Evolutionary conservation across 2,797 vertebrate genomes (phyloP), one percentile per base, ranked within the genome.

Genomic region (Ptychadena robeensis): DNA sequence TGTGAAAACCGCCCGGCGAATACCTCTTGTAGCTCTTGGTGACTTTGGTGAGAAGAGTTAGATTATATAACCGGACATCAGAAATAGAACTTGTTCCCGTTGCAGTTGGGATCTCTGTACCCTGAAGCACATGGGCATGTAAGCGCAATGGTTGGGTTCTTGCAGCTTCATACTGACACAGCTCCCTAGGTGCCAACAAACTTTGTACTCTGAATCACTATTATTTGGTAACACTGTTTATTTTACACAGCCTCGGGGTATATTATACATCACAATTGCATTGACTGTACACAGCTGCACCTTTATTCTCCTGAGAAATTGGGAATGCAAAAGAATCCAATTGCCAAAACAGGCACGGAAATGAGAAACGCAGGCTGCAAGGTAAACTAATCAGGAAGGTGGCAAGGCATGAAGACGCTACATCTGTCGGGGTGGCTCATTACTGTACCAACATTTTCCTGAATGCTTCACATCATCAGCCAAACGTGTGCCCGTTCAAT

Each of bases 191-290:
- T 79, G 30, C 48, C 48, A 79, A 63, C n/a, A 40, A 68, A 63
- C 22, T 22, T 2, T 37, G 27, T 63, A 14, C 32, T 71, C 37
- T 61, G 67, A 80, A 32, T 71, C 48, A 80, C 67, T 59, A 63
- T 18, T 64, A 69, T 67, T 40, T 66, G 48, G 76, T 15, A 79
- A 79, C 69, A 31, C 1, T 31, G 27, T 79, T 30, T 69, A 28
- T 69, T 80, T 71, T 80, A 22, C 32, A 40, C 27, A 80, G 59
- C 68, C 79, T 31, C 31, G 22, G 69, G 79, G 79, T 22, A 37
- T 30, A 12, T 57, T 35, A 30, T 64, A 4, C 57, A 59, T 59
- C 9, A 15, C 9, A 11, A 35, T 38, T 74, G 57, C 15, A 30
- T 3, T 30, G 30, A 38, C 22, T 14, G 4, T 44, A 28, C 18